Base-by-base conservation (phyloP, 2,888 invertebrate genomes). In the Pherbina coryleti region DNA sequence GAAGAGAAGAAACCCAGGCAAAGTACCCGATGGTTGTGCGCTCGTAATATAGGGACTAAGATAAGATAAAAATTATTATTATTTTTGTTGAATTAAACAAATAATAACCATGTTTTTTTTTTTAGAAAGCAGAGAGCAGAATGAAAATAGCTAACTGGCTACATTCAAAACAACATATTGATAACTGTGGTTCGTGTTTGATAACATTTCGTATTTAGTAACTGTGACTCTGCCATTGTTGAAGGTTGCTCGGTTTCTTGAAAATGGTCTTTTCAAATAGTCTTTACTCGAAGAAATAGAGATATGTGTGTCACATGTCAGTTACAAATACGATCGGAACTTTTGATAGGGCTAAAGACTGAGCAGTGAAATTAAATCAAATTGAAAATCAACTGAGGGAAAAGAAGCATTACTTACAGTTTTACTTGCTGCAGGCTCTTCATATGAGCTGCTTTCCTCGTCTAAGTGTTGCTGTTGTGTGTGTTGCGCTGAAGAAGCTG, bases 401-500 rank as follows among this genome's bases (percentile, higher is more conserved):
- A 19, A 8, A 55, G 55, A 44, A 14, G 11, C 44, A 44, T 44
- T 55, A 75, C 67, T 57, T 67, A 74, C 73, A 51, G 49, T 49
- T 37, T 44, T 55, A 17, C 64, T 69, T 31, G 66, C 78, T 70
- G 79, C 79, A 57, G 71, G 75, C 8, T 51, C 64, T n/a, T 72
- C 74, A 19, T 37, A 71, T 62, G 73, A 73, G 8, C 49, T 69
- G 53, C 67, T 75, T 11, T 66, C 80, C 0, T 11, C 72, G 28
- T 75, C 60, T 31, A 53, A 7, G 1, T 37, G 44, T 9, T 77
- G 69, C 7, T 60, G 51, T n/a, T 44, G 53, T 31, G 57, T 17
- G 17, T 22, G 28, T 44, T 51, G 37, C 19, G 37, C 28, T 11
- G 64, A 22, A 25, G 62, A 31, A 25, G 90, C 91, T 51, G 90